Conservation (phyloP, 2,113 vertebrate genomes). For the Halcyon malimbica region DNA sequence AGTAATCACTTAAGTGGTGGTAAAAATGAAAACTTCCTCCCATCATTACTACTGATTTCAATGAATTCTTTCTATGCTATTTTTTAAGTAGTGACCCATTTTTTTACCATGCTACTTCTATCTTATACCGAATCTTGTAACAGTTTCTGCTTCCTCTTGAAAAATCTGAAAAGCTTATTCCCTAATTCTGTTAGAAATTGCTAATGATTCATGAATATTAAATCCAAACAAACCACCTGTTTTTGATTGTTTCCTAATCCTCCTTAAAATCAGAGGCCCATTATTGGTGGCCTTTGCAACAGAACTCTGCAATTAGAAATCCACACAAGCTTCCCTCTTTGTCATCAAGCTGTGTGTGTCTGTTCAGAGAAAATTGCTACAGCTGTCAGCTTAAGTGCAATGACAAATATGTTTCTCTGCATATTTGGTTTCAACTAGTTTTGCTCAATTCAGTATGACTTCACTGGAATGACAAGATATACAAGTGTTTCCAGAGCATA, state of each 20-base stretch:
- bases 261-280: conserved; percentile 28
- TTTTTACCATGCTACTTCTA: background rate
- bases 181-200: conserved; percentile 9
- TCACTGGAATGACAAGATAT: conserved; percentile 16
- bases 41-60: background rate
- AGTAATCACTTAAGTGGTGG: background rate
- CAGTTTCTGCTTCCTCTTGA: background rate
- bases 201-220: conserved; percentile 29
- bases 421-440: conserved; percentile 48
- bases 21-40: background rate
- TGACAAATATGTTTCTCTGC: conserved; percentile 49
- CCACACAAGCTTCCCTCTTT: conserved; percentile 7
- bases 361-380: conserved; percentile 41
- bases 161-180: conserved; percentile 30
- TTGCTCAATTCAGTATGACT: conserved; percentile 12
- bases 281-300: conserved; percentile 1
- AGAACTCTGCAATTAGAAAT: conserved; percentile 53
- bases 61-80: background rate
- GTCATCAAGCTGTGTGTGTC: conserved; percentile 17
- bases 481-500: background rate
- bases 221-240: conserved; percentile 51
- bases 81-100: background rate
- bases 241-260: conserved; percentile 51
- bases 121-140: background rate
- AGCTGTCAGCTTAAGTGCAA: conserved; percentile 48